These are phyloP conservation scores for Drosophila ambigua DNA, from an alignment of 1,140 invertebrate species.

Conservation along the genomic window DNA sequence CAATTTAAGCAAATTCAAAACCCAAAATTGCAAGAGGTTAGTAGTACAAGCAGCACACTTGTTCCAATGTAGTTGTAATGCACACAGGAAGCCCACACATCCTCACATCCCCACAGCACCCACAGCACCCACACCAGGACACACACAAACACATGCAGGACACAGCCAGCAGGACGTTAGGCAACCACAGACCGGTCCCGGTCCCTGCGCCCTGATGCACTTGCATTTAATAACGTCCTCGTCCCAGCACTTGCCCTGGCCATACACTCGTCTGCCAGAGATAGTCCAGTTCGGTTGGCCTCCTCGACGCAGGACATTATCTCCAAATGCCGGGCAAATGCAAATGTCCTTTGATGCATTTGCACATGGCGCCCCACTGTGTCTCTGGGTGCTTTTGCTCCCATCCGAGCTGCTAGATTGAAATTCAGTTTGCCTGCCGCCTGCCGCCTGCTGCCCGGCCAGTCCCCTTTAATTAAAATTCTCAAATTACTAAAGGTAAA, in stretches of 20 bases:
- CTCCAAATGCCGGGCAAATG: conserved; percentile 64
- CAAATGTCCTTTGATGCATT: conserved; percentile 66
- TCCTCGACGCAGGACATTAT: conserved; percentile 60
- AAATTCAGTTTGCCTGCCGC: conserved; percentile 27
- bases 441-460: conserved; percentile 37
- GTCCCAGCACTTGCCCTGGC: conserved; percentile 4
- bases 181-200: conserved; percentile 16
- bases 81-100: conserved; percentile 40
- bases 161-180: conserved; percentile 21
- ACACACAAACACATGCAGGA: conserved; percentile 13
- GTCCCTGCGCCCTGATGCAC: conserved; percentile 40
- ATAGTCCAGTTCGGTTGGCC: conserved; percentile 46
- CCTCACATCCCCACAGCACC: background rate
- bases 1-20: conserved; percentile 74
- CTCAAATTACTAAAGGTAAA: conserved; percentile 72
- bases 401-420: conserved; percentile 31
- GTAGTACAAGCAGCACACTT: conserved; percentile 54
- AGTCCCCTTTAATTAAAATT: conserved; percentile 74
- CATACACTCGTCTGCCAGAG: conserved; percentile 11
- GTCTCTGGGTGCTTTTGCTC: background rate
- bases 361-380: conserved; percentile 59
- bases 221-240: conserved; percentile 68
- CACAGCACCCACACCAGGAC: conserved; percentile 1
- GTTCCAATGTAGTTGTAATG: conserved; percentile 58
- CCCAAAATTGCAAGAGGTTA: conserved; percentile 70